phyloP scores from a whole-genome alignment of 2,797 vertebrate genomes.

The Dendrocincla fuliginosa region DNA sequence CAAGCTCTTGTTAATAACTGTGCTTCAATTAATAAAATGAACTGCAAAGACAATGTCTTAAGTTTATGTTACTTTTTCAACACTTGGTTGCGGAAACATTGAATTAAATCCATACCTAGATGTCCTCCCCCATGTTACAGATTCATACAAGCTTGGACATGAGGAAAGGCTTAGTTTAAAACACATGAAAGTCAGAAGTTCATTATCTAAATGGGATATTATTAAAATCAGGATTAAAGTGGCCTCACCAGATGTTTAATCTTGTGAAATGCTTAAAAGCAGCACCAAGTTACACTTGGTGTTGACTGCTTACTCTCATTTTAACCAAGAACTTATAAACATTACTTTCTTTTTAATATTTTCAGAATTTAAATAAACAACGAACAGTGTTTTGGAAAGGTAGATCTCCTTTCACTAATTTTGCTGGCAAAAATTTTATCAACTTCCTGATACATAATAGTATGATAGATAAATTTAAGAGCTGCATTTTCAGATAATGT shows the following conservation, averaged over 20 bases:
- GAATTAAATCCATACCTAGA: conserved; percentile 49
- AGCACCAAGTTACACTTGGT: neutral
- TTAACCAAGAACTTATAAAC: neutral
- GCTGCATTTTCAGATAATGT: neutral
- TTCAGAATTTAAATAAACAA: neutral
- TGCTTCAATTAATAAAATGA: conserved; percentile 32
- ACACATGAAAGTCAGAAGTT: conserved; percentile 32
- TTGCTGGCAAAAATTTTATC: neutral
- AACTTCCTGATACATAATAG: neutral
- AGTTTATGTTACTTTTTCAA: neutral
- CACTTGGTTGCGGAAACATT: neutral
- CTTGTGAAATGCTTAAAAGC: neutral
- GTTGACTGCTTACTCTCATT: neutral
- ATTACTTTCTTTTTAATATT: neutral
- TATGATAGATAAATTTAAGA: neutral
- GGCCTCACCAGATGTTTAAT: neutral
- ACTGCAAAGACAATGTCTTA: neutral
- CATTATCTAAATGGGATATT: conserved; percentile 43
- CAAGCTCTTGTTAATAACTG: neutral
- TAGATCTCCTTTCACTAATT: neutral
- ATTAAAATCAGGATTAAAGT: conserved; percentile 42
- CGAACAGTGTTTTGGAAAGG: neutral
- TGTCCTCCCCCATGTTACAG: neutral
- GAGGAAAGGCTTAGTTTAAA: conserved; percentile 43
- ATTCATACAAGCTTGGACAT: neutral